Percentiles rank a stretch among this genome's conserved stretches.
Evolutionary conservation across 2,113 vertebrate genomes (phyloP).

Genomic region (Stomatorhinus ivindoensis): DNA sequence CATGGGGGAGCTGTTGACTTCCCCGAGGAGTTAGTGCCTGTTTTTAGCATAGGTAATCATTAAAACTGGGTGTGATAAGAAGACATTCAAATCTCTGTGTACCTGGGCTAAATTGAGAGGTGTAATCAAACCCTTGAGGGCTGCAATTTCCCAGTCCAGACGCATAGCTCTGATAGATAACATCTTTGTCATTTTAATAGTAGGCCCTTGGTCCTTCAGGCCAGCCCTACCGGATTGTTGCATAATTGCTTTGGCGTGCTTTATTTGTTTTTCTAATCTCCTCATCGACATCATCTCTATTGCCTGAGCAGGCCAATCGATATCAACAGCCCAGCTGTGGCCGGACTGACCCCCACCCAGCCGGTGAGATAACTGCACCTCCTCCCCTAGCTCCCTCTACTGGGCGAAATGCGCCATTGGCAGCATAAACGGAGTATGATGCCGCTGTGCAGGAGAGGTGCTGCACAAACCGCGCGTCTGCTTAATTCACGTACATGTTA

Average conservation of each 20-base stretch:
- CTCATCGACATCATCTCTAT: not conserved
- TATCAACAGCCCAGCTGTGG: slow-evolving; percentile 10
- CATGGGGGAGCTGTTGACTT: not conserved
- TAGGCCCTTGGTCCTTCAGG: not conserved
- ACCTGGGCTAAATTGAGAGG: not conserved
- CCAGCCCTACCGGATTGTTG: not conserved
- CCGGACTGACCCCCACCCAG: not conserved
- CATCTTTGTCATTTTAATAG: not conserved
- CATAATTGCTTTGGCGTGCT: slow-evolving; percentile 25
- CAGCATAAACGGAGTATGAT: not conserved
- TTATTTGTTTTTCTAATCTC: slow-evolving; percentile 33
- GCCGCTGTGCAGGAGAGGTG: not conserved
- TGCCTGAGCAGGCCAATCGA: not conserved
- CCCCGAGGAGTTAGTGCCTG: not conserved
- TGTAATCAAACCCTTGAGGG: not conserved
- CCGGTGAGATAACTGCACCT: not conserved
- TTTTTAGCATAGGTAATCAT: not conserved
- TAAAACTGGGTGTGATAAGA: not conserved
- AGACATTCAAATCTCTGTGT: not conserved
- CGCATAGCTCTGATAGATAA: not conserved
- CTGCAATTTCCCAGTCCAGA: not conserved
- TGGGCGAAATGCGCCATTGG: not conserved
- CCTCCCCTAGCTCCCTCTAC: not conserved
- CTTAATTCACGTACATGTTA: not conserved
- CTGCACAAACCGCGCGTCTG: not conserved